phyloP scores from a whole-genome alignment of 1,140 invertebrate species.

The Conus betulinus region DNA sequence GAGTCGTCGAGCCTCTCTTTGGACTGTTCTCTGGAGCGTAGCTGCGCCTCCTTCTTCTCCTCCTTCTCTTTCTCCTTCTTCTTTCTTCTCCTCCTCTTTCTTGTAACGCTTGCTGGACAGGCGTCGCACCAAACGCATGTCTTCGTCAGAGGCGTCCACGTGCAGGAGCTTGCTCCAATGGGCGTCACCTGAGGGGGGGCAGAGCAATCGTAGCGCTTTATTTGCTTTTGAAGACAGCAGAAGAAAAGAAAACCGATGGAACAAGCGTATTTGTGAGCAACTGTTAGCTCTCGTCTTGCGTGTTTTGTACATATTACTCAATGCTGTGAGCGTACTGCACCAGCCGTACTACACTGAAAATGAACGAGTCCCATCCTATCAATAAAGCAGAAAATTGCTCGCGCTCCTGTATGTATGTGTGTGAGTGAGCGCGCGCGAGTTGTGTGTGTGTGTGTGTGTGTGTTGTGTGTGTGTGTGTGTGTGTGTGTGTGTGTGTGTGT shows the following conservation, averaged over 20 bases:
- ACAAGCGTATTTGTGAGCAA: background rate
- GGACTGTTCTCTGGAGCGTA: constrained; percentile 12
- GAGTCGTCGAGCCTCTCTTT: background rate
- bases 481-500: too few species aligned
- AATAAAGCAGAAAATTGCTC: too few species aligned
- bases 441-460: too few species aligned
- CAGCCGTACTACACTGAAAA: too few species aligned
- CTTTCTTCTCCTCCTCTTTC: constrained; percentile 15
- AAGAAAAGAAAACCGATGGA: background rate
- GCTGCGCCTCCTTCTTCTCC: background rate
- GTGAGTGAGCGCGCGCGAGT: too few species aligned
- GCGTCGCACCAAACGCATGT: constrained; percentile 13
- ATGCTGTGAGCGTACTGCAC: too few species aligned
- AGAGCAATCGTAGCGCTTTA: background rate
- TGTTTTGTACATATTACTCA: too few species aligned
- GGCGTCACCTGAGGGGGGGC: constrained; percentile 45
- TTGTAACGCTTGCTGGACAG: constrained; percentile 21
- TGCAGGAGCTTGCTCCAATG: constrained; percentile 60
- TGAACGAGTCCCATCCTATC: too few species aligned
- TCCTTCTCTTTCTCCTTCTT: background rate
- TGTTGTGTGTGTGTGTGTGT: too few species aligned
- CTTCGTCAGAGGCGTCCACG: constrained; percentile 42
- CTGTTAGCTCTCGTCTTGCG: background rate
- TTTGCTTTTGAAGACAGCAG: background rate
- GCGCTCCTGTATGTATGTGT: too few species aligned